Conservation (phyloP, 2,888 invertebrate species). For the Craniophora ligustri region DNA sequence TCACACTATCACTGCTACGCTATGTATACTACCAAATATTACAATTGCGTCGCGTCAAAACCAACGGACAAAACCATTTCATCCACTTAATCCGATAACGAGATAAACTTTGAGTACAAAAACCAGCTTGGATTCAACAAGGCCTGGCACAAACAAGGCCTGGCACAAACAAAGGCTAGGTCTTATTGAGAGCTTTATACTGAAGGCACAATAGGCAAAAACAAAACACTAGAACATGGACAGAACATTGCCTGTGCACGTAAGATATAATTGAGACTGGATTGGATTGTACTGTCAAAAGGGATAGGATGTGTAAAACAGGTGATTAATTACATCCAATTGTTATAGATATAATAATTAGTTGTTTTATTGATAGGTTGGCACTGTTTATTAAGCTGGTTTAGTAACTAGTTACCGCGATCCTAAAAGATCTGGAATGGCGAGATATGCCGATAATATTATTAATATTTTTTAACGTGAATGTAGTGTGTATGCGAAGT, state of each 20-base stretch:
- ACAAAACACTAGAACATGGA: conserved; percentile 16
- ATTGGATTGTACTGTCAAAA: conserved; percentile 8
- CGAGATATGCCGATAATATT: too few species aligned
- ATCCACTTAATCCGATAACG: neutral
- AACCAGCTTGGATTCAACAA: conserved; percentile 14
- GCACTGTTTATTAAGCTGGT: too few species aligned
- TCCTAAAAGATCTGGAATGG: too few species aligned
- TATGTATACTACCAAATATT: too few species aligned
- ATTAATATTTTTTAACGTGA: too few species aligned
- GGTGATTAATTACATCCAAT: conserved; percentile 19
- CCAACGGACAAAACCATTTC: neutral
- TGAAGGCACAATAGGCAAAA: conserved; percentile 25
- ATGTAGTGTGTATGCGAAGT: too few species aligned
- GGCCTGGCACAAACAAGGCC: too few species aligned
- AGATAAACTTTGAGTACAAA: conserved; percentile 13
- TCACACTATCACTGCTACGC: too few species aligned
- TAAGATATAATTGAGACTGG: conserved; percentile 8
- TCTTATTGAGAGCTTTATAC: conserved; percentile 21
- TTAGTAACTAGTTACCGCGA: too few species aligned
- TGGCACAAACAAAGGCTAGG: conserved; percentile 23
- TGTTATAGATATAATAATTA: too few species aligned
- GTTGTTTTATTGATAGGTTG: too few species aligned
- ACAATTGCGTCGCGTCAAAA: neutral
- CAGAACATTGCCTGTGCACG: conserved; percentile 4
- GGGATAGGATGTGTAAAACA: conserved; percentile 2